Evolutionary conservation across 2,113 vertebrate species (phyloP).

Genomic region (Puffinus mauretanicus): DNA sequence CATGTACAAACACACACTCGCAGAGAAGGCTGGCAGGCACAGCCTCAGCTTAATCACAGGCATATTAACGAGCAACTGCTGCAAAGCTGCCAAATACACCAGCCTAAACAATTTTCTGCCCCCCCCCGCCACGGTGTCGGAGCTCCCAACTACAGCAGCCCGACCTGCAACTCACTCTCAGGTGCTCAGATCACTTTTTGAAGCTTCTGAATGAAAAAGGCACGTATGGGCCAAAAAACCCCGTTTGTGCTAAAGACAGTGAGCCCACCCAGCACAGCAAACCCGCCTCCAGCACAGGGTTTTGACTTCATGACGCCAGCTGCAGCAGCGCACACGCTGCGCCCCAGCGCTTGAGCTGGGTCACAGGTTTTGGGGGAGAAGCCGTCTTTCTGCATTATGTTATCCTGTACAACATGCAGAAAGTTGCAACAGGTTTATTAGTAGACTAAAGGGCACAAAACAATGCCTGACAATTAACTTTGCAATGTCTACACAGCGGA

Average conservation of each 20-base stretch:
- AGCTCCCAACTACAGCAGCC: background rate
- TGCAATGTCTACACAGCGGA: background rate
- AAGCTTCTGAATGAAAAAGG: background rate
- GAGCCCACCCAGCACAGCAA: background rate
- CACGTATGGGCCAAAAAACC: rapidly evolving
- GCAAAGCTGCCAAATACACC: background rate
- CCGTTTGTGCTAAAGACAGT: background rate
- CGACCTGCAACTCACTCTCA: background rate
- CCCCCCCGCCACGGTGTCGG: background rate
- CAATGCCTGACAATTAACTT: background rate
- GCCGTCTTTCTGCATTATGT: rapidly evolving
- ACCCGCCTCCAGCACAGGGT: background rate
- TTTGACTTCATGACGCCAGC: no score
- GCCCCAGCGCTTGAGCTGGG: rapidly evolving
- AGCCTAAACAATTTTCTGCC: background rate
- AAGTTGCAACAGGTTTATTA: background rate
- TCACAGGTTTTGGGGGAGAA: background rate
- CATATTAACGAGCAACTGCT: background rate
- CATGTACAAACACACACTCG: background rate
- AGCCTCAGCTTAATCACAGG: background rate
- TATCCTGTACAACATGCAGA: rapidly evolving
- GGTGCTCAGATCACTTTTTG: background rate
- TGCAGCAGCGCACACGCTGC: background rate
- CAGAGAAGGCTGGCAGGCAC: background rate
- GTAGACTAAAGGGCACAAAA: background rate